These are phyloP conservation scores for Sphaeramia orbicularis DNA, from an alignment of 2,797 vertebrate genomes.

Conservation along the genomic window DNA sequence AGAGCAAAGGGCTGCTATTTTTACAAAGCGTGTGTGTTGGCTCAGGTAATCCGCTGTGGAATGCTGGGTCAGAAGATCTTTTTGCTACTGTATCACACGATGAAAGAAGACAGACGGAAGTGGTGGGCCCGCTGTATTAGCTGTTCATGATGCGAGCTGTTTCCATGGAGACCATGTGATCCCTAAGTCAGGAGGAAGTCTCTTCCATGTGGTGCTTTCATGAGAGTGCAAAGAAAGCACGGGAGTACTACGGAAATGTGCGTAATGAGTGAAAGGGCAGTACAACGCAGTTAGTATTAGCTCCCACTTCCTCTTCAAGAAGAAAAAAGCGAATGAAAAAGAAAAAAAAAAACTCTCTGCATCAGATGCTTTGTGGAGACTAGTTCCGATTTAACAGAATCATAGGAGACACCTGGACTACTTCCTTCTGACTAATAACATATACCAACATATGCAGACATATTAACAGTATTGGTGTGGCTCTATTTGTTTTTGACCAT, in stretches of 20 bases:
- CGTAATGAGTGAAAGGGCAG: background rate
- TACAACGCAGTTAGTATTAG: background rate
- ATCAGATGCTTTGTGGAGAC: too few relatives aligned
- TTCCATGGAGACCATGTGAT: conserved; percentile 33
- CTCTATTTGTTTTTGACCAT: too few relatives aligned
- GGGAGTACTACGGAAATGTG: background rate
- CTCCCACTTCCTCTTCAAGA: too few relatives aligned
- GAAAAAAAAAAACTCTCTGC: too few relatives aligned
- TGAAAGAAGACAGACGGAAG: conserved; percentile 33
- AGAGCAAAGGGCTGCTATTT: background rate
- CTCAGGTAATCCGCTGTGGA: conserved; percentile 57
- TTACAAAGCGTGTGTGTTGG: conserved; percentile 29
- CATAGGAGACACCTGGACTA: too few relatives aligned
- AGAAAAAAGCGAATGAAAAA: too few relatives aligned
- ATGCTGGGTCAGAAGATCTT: conserved; percentile 42
- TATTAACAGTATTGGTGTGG: too few relatives aligned
- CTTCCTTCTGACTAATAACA: too few relatives aligned
- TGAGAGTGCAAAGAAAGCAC: conserved; percentile 6
- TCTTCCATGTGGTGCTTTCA: background rate
- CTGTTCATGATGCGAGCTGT: conserved; percentile 25
- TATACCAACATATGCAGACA: too few relatives aligned
- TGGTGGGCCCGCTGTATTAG: conserved; percentile 1
- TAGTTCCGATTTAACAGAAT: too few relatives aligned
- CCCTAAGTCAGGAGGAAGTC: conserved; percentile 28
- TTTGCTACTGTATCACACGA: conserved; percentile 36